Percentiles rank a stretch among this genome's conserved stretches.
Evolutionary conservation across 2,113 vertebrate species (phyloP).

Genomic region (Meriones unguiculatus): DNA sequence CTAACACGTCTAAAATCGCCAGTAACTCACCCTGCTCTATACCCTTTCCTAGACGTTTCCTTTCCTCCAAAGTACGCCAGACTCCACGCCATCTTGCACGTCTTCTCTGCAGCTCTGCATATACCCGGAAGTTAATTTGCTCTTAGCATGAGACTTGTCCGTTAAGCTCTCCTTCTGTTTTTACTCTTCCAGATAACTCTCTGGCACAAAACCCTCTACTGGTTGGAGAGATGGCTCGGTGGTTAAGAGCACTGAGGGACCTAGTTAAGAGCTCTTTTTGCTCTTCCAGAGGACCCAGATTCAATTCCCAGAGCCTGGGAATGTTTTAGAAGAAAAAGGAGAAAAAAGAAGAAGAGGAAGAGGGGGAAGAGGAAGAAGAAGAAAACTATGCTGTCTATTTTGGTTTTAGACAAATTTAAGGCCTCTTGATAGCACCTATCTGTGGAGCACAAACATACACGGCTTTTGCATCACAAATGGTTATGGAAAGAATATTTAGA

Average conservation of each 20-base stretch:
- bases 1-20: background rate
- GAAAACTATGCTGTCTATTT: background rate
- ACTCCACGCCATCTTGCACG: background rate
- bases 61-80: background rate
- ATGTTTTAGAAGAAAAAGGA: no score
- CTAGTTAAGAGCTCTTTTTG: no score
- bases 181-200: background rate
- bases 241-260: no score
- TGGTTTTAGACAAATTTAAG: background rate
- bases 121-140: background rate
- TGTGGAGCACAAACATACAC: background rate
- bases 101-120: background rate
- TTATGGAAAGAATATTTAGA: background rate
- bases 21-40: accelerated
- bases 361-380: no score
- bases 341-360: no score
- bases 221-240: no score
- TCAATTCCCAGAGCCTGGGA: no score
- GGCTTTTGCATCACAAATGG: background rate
- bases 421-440: background rate
- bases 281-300: no score
- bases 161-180: background rate
- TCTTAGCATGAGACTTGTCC: background rate
- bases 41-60: background rate
- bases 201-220: no score